Evolutionary conservation across 2,888 invertebrate species (phyloP).

Genomic region (Peribatodes rhomboidaria): DNA sequence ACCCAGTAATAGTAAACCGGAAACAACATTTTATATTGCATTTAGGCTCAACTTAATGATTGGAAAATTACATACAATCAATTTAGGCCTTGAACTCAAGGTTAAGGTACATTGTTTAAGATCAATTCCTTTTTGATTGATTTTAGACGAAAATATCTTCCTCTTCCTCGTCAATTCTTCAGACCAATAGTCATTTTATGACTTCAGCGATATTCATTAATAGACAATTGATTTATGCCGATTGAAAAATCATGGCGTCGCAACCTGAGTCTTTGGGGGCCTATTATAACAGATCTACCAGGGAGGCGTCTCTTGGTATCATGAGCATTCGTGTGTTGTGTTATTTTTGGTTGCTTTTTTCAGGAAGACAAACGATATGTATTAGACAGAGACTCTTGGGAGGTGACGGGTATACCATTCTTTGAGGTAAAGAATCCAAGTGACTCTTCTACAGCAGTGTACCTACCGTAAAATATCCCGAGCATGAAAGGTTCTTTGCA

Average conservation of each 20-base stretch:
- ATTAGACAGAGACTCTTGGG: too few relatives aligned
- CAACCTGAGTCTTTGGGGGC: background rate
- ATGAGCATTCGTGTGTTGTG: too few relatives aligned
- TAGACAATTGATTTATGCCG: background rate
- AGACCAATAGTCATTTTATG: slow-evolving; percentile 3
- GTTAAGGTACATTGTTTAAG: slow-evolving; percentile 27
- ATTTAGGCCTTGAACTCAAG: slow-evolving; percentile 37
- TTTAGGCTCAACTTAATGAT: slow-evolving; percentile 24
- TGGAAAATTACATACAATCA: slow-evolving; percentile 38
- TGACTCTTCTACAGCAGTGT: too few relatives aligned
- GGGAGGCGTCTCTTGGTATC: too few relatives aligned
- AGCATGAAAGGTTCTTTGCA: too few relatives aligned
- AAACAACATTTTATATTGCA: slow-evolving; percentile 17
- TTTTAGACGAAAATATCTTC: slow-evolving; percentile 38
- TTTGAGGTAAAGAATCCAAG: too few relatives aligned
- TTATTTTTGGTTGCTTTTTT: too few relatives aligned
- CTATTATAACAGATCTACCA: too few relatives aligned
- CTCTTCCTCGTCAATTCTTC: slow-evolving; percentile 41
- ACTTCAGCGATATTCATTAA: background rate
- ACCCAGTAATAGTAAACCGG: slow-evolving; percentile 4
- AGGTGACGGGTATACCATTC: too few relatives aligned
- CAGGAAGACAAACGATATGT: too few relatives aligned
- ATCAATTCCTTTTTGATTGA: slow-evolving; percentile 31
- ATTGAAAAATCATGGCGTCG: background rate
- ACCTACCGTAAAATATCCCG: too few relatives aligned